phyloP scores from a whole-genome alignment of 2,797 vertebrate genomes.

The Peromyscus aztecus region DNA sequence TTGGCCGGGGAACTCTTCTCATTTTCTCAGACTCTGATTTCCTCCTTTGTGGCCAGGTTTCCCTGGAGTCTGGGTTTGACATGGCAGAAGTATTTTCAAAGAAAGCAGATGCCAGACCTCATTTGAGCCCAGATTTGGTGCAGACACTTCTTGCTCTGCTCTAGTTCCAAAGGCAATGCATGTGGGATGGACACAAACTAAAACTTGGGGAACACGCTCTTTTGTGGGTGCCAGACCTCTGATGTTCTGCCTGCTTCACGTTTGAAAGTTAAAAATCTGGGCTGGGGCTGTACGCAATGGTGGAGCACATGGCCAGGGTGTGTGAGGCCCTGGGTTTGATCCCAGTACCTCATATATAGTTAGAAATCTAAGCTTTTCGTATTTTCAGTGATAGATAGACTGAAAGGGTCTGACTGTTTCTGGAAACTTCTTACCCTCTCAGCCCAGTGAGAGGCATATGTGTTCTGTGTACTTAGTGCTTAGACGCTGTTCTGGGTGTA shows the following conservation, averaged over 20 bases:
- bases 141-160: neutral
- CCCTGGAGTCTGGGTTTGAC: neutral
- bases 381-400: slow-evolving; percentile 7
- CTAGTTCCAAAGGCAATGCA: neutral
- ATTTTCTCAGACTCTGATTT: neutral
- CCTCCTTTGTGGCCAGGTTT: neutral
- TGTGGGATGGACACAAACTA: neutral
- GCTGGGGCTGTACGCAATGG: neutral
- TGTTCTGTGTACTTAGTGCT: neutral
- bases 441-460: neutral
- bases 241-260: neutral
- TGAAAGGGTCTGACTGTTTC: neutral
- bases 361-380: slow-evolving; percentile 31
- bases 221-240: neutral
- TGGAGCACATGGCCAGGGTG: neutral
- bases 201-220: slow-evolving; percentile 7
- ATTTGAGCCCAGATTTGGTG: slow-evolving; percentile 10
- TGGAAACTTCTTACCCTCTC: slow-evolving; percentile 4
- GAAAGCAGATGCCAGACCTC: slow-evolving; percentile 35
- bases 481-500: neutral
- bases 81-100: neutral
- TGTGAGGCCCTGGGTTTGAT: neutral
- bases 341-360: neutral
- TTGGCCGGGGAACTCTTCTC: neutral
- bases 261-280: slow-evolving; percentile 23